phyloP scores from a whole-genome alignment of 1,140 invertebrate genomes.

The Drosophila quadrilineata region DNA sequence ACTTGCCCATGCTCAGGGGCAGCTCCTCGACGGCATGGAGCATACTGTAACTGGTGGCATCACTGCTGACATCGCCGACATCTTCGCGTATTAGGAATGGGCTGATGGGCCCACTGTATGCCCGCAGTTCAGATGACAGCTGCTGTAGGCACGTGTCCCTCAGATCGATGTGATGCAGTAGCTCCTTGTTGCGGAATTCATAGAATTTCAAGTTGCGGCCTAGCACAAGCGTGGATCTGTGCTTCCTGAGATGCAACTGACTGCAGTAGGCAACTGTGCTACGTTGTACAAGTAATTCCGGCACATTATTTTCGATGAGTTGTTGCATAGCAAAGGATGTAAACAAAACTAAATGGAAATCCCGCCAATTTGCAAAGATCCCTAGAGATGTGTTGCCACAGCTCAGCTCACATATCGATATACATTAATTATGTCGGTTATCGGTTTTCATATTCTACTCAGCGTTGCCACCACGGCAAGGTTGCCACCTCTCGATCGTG shows the following conservation, averaged over 20 bases:
- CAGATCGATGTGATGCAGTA: slow-evolving; percentile 53
- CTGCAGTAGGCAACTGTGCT: slow-evolving; percentile 39
- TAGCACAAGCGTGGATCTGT: slow-evolving; percentile 35
- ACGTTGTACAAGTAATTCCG: slow-evolving; percentile 45
- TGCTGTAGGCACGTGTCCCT: neutral
- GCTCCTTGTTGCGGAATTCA: slow-evolving; percentile 49
- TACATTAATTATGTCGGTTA: neutral
- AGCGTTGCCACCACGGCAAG: no score
- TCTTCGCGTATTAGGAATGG: slow-evolving; percentile 42
- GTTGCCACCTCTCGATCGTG: neutral
- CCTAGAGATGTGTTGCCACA: slow-evolving; percentile 19
- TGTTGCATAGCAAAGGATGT: slow-evolving; percentile 43
- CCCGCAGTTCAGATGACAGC: slow-evolving; percentile 2
- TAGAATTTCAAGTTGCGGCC: slow-evolving; percentile 45
- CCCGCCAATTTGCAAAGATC: neutral
- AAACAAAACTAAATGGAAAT: slow-evolving; percentile 3
- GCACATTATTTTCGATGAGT: slow-evolving; percentile 41
- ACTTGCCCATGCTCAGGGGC: slow-evolving; percentile 51
- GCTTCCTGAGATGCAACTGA: slow-evolving; percentile 25
- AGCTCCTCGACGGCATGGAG: slow-evolving; percentile 33
- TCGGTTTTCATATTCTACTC: no score
- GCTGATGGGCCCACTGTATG: slow-evolving; percentile 44
- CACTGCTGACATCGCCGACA: neutral
- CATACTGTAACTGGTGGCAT: slow-evolving; percentile 38
- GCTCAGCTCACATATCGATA: neutral